Base-by-base conservation (phyloP, 1,140 invertebrate genomes). In the Hyphantria cunea region DNA sequence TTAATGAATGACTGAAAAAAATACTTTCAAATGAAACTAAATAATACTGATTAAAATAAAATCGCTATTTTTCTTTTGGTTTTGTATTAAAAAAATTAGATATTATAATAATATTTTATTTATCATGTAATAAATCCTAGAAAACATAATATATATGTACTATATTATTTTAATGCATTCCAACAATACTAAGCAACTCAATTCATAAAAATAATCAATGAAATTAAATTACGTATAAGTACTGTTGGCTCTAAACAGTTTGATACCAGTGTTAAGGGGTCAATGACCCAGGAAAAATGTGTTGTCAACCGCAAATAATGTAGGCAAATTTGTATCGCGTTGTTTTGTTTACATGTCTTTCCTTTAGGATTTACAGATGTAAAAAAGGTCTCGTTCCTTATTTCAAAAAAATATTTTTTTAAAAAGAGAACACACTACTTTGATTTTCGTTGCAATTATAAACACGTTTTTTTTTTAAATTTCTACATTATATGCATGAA, bases 211-310 rank as follows among this genome's bases (percentile, higher is more conserved):
- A 0, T 34, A 14, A 15, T 51, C 12, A 47, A 10, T 31, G 17
- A n/a, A 8, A 45, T 14, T 33, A 34, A 55, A 53, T 4, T n/a
- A n/a, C n/a, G n/a, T n/a, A n/a, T n/a, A n/a, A n/a, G 9, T 3
- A n/a, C 15, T 48, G 11, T 48, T 49, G 32, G 17, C n/a, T 47
- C n/a, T 17, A 49, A 41, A 58, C 55, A 39, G 25, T 49, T 33
- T 58, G 55, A 56, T 15, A 42, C 53, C 10, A 13, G 31, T 58
- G 55, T 58, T 58, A 58, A 58, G 37, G 51, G 60, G 66, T 73
- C 75, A 66, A 37, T 70, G 73, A 74, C 78, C 76, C 78, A 66
- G 78, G 76, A 78, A 78, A 78, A 80, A 69, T 72, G 64, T 67
- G 64, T 65, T 66, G 72, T 66, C 68, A 73, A 73, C 68, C 53